phyloP scores from a whole-genome alignment of 2,797 vertebrate genomes.

The Meda fulgida region DNA sequence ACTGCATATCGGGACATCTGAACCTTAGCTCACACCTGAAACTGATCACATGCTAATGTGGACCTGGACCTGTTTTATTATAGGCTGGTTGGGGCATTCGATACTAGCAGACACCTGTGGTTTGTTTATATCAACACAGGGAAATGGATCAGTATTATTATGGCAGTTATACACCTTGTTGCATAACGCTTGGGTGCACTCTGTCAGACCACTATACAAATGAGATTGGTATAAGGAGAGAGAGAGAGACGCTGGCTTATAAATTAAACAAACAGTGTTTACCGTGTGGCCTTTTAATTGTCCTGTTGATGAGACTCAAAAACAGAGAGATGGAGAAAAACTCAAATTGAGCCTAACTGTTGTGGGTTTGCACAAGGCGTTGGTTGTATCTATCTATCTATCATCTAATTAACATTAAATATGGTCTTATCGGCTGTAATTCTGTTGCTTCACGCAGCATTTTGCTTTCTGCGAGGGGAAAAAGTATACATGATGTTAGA shows the following conservation, averaged over 20 bases:
- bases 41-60: conserved; percentile 18
- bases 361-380: background rate
- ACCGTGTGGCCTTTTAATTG: conserved; percentile 1
- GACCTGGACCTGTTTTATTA: conserved; percentile 18
- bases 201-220: conserved; percentile 30
- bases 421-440: background rate
- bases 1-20: conserved; percentile 15
- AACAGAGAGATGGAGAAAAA: background rate
- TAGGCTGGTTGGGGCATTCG: background rate
- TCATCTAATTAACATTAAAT: background rate
- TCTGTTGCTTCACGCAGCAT: background rate
- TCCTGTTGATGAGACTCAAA: background rate
- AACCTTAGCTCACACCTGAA: conserved; percentile 6
- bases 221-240: background rate
- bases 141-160: conserved; percentile 27
- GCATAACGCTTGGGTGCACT: conserved; percentile 13
- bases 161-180: conserved; percentile 15
- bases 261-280: conserved; percentile 27
- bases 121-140: conserved; percentile 33
- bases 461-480: background rate
- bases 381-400: background rate
- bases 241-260: background rate
- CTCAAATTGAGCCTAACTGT: background rate
- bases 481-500: background rate
- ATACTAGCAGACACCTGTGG: conserved; percentile 11